Conservation (phyloP, 2,113 vertebrate species). For the Uria aalge region DNA sequence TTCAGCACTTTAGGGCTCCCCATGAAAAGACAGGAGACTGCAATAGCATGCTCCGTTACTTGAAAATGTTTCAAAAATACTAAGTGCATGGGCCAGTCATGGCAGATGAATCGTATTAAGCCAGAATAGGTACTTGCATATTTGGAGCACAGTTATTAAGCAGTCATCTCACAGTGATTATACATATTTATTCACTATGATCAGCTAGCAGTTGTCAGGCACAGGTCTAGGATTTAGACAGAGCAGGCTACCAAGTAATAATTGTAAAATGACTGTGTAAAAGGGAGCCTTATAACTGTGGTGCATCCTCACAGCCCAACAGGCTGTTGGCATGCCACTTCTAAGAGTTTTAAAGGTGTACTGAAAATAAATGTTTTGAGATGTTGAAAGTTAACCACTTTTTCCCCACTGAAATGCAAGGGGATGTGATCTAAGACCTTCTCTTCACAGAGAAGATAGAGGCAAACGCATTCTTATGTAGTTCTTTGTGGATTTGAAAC, state of each 20-base stretch:
- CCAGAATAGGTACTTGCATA: neutral
- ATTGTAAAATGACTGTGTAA: neutral
- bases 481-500: neutral
- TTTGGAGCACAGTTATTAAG: conserved; percentile 44
- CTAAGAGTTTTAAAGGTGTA: neutral
- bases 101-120: neutral
- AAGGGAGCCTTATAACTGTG: neutral
- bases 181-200: conserved; percentile 21
- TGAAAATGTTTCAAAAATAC: neutral
- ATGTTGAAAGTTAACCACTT: neutral
- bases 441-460: neutral
- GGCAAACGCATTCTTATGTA: neutral
- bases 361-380: neutral
- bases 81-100: neutral
- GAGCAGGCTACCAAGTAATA: neutral
- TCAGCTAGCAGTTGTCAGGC: conserved; percentile 30
- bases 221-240: conserved; percentile 18
- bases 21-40: neutral
- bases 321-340: neutral
- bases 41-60: neutral
- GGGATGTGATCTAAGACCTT: neutral
- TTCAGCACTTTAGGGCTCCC: neutral
- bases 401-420: neutral
- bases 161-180: conserved; percentile 17
- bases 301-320: neutral